Evolutionary conservation across 2,888 invertebrate species (phyloP), one percentile per base, ranked within the genome.

Genomic region (Conops quadrifasciatus): DNA sequence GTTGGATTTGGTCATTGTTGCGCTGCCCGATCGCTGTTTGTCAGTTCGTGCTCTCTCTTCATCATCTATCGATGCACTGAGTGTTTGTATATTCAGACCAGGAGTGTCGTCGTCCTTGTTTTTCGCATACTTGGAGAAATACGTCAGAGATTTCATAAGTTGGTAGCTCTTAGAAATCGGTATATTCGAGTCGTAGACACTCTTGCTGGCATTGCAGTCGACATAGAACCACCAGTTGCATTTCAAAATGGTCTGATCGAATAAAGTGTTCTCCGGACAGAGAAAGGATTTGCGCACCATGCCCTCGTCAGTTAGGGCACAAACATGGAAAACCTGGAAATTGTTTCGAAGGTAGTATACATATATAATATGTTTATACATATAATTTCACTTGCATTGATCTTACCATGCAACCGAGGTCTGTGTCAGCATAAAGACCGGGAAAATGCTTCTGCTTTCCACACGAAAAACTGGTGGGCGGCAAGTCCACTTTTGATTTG

Each of bases 221-320:
- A 95, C 95, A 84, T 95, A 95, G 87, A 95, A 94, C 94, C 94
- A 95, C 95, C 95, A 95, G 84, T 95, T 95, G 86, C 96, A 96
- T 83, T 95, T 95, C 5, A 96, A 88, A 63, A 96, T 93, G 26
- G 94, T 94, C 85, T 95, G 95, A 81, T 96, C 95, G 85, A 96
- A 96, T 67, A 95, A 88, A 0, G 96, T 96, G 43, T 94, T 95
- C 84, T 95, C 94, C 0, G 95, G 95, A 81, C 95, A 96, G 60
- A 95, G 88, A 87, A 96, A 96, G 63, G 95, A 95, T 85, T 95
- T 95, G 91, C 94, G 94, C 66, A 95, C 93, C 70, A 95, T 88
- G 0, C 95, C 95, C 77, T 94, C 94, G 78, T 95, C 95, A 2
- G 95, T 95, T 67, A 95, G 87, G 0, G 95, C 95, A 81, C 95